Evolutionary conservation across 2,113 vertebrate species (phyloP).

Genomic region (Megaceryle maxima): DNA sequence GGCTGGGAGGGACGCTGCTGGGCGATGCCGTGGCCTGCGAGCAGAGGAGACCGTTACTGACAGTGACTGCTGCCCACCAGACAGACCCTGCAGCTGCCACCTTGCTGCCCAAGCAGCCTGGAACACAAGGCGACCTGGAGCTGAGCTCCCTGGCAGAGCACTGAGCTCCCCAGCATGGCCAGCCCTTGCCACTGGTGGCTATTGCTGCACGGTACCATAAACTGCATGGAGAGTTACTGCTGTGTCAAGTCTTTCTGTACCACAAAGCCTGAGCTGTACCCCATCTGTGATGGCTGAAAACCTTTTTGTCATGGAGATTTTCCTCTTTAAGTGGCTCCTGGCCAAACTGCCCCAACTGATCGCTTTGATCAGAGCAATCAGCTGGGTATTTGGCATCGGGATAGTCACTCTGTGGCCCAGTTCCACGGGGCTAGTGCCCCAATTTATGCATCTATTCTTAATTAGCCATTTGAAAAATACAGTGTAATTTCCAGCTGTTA

Average conservation of each 20-base stretch:
- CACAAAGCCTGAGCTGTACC: accelerated
- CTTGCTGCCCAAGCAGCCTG: not conserved
- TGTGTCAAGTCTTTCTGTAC: not conserved
- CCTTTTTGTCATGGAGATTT: not conserved
- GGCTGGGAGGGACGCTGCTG: not conserved
- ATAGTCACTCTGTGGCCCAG: slow-evolving; percentile 4
- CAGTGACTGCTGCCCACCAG: accelerated
- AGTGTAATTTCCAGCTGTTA: slow-evolving; percentile 30
- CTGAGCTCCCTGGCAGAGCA: not conserved
- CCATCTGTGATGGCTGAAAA: accelerated
- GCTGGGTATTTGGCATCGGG: not conserved
- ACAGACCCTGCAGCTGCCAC: not conserved
- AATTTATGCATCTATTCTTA: slow-evolving; percentile 54
- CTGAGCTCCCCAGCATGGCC: accelerated
- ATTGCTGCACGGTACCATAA: accelerated
- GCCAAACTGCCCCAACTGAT: not conserved
- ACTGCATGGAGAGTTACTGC: accelerated
- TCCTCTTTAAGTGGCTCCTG: not conserved
- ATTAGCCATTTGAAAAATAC: slow-evolving; percentile 59
- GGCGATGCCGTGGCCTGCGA: slow-evolving; percentile 10
- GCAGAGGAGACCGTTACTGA: not conserved
- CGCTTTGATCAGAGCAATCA: not conserved
- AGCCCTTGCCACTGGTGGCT: not conserved
- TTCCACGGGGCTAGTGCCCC: slow-evolving; percentile 26
- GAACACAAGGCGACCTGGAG: accelerated